Percentiles rank a stretch among this genome's conserved stretches.
Evolutionary conservation across 2,888 invertebrate species (phyloP).

Genomic region (Gerris lacustris): DNA sequence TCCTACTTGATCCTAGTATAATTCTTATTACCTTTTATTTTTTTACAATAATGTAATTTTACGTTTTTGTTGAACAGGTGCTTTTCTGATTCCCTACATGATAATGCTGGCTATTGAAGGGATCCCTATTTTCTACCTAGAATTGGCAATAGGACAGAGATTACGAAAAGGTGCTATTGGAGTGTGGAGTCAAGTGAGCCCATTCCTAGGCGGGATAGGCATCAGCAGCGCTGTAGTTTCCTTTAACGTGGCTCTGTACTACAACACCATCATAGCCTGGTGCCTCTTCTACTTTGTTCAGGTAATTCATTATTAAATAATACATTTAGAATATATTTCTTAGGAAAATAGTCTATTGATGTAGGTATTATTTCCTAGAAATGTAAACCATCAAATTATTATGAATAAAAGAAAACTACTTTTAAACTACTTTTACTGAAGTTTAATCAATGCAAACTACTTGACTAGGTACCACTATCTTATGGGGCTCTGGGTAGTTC

Average conservation of each 20-base stretch:
- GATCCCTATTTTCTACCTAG: constrained; percentile 90
- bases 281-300: constrained; percentile 88
- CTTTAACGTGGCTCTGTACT: constrained; percentile 90
- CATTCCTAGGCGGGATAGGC: constrained; percentile 77
- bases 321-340: too few species aligned
- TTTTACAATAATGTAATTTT: too few species aligned
- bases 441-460: too few species aligned
- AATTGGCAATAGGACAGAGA: constrained; percentile 87
- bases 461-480: too few species aligned
- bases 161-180: constrained; percentile 87
- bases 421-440: too few species aligned
- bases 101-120: constrained; percentile 90
- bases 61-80: constrained; percentile 43
- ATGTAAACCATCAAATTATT: too few species aligned
- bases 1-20: too few species aligned
- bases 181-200: constrained; percentile 88
- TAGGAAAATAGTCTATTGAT: neutral
- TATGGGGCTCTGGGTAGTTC: too few species aligned
- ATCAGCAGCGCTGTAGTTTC: constrained; percentile 83
- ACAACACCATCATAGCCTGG: constrained; percentile 97
- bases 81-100: constrained; percentile 92
- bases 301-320: constrained; percentile 32
- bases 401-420: too few species aligned
- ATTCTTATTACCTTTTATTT: too few species aligned
- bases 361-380: too few species aligned